Evolutionary conservation across 2,888 invertebrate species (phyloP).

Genomic region (Perizoma affinitatum): DNA sequence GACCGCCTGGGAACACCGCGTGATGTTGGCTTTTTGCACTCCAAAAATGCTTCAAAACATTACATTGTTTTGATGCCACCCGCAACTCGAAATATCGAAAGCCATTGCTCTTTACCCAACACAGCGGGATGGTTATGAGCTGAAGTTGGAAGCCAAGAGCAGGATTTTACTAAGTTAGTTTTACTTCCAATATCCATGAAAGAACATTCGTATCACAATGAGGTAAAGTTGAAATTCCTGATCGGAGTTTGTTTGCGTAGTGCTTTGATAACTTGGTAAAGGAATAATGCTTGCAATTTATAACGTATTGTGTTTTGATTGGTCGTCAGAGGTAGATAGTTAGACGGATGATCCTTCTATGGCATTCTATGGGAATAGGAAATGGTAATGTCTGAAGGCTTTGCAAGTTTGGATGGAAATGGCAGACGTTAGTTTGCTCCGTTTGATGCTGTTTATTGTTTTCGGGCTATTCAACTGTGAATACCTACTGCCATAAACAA

Average conservation of each 20-base stretch:
- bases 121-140: slow-evolving; percentile 45
- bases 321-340: slow-evolving; percentile 65
- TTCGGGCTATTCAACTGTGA: slow-evolving; percentile 52
- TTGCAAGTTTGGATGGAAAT: slow-evolving; percentile 65
- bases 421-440: slow-evolving; percentile 63
- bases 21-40: slow-evolving; percentile 55
- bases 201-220: slow-evolving; percentile 9
- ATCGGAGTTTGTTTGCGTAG: neutral
- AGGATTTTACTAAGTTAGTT: slow-evolving; percentile 26
- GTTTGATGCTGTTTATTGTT: slow-evolving; percentile 67
- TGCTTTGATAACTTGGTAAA: slow-evolving; percentile 23
- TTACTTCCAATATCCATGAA: neutral
- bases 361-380: slow-evolving; percentile 66
- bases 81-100: slow-evolving; percentile 39
- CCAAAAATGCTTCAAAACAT: slow-evolving; percentile 7
- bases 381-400: slow-evolving; percentile 75
- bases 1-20: slow-evolving; percentile 65
- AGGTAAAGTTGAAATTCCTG: slow-evolving; percentile 18
- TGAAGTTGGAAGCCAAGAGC: slow-evolving; percentile 42
- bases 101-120: slow-evolving; percentile 41
- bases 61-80: slow-evolving; percentile 34
- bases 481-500: slow-evolving; percentile 26
- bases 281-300: slow-evolving; percentile 61
- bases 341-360: slow-evolving; percentile 67
- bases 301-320: slow-evolving; percentile 83